These are phyloP conservation scores for Tragelaphus oryx DNA, from an alignment of 2,797 vertebrate genomes.

Conservation along the genomic window DNA sequence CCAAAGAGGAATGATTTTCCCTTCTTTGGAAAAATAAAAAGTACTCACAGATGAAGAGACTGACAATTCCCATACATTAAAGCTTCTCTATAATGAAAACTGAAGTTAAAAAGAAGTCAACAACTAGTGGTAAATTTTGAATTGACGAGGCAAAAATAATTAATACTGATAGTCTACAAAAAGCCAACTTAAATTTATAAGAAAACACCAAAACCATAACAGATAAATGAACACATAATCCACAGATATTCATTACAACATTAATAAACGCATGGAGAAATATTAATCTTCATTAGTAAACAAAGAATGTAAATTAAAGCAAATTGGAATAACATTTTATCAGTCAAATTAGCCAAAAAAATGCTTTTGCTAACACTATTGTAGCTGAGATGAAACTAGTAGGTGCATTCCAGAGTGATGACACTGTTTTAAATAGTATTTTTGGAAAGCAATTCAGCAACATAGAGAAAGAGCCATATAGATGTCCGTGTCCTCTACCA, in stretches of 20 bases:
- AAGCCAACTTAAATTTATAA: conserved; percentile 39
- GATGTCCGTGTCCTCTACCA: conserved; percentile 29
- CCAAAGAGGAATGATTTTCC: background rate
- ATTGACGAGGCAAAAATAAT: conserved; percentile 27
- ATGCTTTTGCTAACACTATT: background rate
- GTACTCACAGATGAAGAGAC: background rate
- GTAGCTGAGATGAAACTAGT: conserved; percentile 6
- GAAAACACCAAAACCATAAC: background rate
- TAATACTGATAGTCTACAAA: conserved; percentile 3
- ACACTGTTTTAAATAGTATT: conserved; percentile 36
- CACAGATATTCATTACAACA: background rate
- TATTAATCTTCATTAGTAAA: background rate
- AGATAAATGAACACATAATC: conserved; percentile 33
- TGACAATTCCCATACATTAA: background rate
- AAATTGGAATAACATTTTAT: conserved; percentile 9
- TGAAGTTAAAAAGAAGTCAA: conserved; percentile 8
- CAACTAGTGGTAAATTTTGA: background rate
- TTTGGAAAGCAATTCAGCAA: conserved; percentile 39
- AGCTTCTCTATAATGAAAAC: conserved; percentile 4
- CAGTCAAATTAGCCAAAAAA: background rate
- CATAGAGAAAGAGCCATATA: conserved; percentile 13
- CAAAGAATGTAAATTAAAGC: conserved; percentile 48
- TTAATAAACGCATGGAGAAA: conserved; percentile 25
- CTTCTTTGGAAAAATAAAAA: conserved; percentile 12
- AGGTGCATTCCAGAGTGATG: conserved; percentile 14